Evolutionary conservation across 2,888 invertebrate species (phyloP), one percentile per base, ranked within the genome.

Genomic region (Marasmarcha lunaedactyla): DNA sequence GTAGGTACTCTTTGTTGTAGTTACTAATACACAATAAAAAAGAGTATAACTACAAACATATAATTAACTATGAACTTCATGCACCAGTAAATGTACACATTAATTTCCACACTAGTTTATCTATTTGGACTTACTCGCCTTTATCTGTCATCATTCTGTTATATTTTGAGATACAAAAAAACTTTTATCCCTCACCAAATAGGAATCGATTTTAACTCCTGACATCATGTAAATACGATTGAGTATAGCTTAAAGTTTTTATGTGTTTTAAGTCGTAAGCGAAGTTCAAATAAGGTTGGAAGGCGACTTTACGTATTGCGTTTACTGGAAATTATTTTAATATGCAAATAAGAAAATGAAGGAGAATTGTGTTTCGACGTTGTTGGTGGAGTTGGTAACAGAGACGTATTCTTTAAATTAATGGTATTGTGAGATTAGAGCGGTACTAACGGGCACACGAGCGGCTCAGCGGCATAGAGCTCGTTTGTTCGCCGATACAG

Each of bases 61-160:
- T 76, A 81, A 81, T 83, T 83, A 83, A 81, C 71, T 72, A 73
- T 72, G 59, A 73, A 72, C 81, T 83, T 83, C 83, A 83, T 83
- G 84, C 84, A 79, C 81, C 78, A 81, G 81, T 83, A 78, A 83
- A 83, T 83, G 76, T 77, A 79, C 77, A 79, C 84, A 83, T 83
- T 84, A 81, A 83, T 84, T 83, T 83, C 77, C 77, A 81, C 81
- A 79, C 81, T 78, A 81, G 71, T 81, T 78, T 83, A 81, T 81
- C 81, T 79, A 78, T 81, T 81, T 81, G 81, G 81, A 79, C 72
- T 67, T 74, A 67, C 68, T 74, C 74, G 79, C 77, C 74, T 83
- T 83, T 83, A 83, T 83, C 81, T 79, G 78, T 83, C 78, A 81
- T 81, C 77, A 68, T 78, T 76, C 63, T 63, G 30, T 55, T 47